Conservation (phyloP, 2,797 vertebrate genomes). For the Merluccius polli region DNA sequence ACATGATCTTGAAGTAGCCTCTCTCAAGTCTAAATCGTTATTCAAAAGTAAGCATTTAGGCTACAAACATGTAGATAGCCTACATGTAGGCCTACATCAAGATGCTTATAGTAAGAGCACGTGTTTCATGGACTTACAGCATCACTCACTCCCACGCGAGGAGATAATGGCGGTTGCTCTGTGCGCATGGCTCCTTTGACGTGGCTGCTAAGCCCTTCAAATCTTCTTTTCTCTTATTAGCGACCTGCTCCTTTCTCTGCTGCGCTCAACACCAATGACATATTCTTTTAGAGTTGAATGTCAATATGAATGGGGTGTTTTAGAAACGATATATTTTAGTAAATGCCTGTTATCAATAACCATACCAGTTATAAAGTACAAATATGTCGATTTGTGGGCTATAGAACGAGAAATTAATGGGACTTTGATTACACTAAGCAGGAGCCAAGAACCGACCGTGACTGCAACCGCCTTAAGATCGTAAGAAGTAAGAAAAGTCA, state of each 20-base stretch:
- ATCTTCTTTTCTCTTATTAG: constrained; percentile 68
- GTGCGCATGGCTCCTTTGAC: constrained; percentile 59
- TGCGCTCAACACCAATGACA: constrained; percentile 26
- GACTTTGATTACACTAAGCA: constrained; percentile 17
- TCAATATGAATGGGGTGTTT: constrained; percentile 12
- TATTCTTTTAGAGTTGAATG: constrained; percentile 18
- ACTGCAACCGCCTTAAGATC: constrained; percentile 1
- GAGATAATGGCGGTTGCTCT: neutral
- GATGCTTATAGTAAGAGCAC: neutral
- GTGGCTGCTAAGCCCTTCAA: constrained; percentile 67
- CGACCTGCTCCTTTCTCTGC: constrained; percentile 43
- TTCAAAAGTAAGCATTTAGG: neutral
- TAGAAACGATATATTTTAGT: neutral
- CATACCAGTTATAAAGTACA: neutral
- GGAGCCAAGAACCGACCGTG: constrained; percentile 8
- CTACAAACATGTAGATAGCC: too few relatives aligned
- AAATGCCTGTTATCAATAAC: neutral
- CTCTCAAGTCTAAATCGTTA: neutral
- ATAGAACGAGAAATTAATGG: constrained; percentile 12
- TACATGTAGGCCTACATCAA: neutral
- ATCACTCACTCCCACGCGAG: neutral
- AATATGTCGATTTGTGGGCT: neutral
- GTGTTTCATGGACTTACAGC: neutral
- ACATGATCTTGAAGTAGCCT: neutral
- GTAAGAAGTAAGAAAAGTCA: neutral